Percentiles rank a stretch among this genome's conserved stretches.
Evolutionary conservation across 2,113 vertebrate species (phyloP).

Genomic region (Lamprologus ornatipinnis): DNA sequence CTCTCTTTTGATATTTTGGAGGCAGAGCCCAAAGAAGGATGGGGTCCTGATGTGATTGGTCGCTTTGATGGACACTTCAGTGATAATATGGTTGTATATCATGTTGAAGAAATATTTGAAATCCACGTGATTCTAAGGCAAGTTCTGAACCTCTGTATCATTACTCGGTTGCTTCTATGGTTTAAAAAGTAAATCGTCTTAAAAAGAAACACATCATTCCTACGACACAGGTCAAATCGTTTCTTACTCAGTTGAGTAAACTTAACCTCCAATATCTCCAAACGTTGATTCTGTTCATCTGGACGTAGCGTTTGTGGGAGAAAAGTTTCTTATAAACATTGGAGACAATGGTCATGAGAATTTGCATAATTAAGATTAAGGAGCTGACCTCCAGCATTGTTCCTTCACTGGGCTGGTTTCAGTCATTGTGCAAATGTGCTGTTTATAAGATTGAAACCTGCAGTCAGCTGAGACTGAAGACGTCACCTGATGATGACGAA

Average conservation of each 20-base stretch:
- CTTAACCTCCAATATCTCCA: not conserved
- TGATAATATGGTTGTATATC: not conserved
- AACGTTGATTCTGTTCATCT: not conserved
- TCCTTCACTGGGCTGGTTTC: not conserved
- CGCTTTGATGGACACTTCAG: not conserved
- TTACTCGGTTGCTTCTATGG: not conserved
- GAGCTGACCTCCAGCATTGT: accelerated
- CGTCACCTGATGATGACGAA: accelerated
- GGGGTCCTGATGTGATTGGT: not conserved
- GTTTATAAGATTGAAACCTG: not conserved
- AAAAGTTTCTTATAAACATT: not conserved
- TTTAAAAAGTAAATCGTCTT: not conserved
- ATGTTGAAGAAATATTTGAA: not conserved
- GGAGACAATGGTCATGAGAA: not conserved
- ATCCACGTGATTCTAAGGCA: not conserved
- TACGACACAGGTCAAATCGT: accelerated
- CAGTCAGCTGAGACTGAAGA: not conserved
- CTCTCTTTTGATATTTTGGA: not conserved
- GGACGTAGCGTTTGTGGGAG: not conserved
- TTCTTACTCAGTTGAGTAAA: not conserved
- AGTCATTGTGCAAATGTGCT: accelerated
- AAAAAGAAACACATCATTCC: not conserved
- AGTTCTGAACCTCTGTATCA: not conserved
- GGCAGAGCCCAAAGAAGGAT: not conserved
- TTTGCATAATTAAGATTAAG: not conserved